A percentile compares a stretch with the other conserved stretches of the same genome.
phyloP scores from a whole-genome alignment of 2,888 invertebrate genomes.

The Tetanocera ferruginea region DNA sequence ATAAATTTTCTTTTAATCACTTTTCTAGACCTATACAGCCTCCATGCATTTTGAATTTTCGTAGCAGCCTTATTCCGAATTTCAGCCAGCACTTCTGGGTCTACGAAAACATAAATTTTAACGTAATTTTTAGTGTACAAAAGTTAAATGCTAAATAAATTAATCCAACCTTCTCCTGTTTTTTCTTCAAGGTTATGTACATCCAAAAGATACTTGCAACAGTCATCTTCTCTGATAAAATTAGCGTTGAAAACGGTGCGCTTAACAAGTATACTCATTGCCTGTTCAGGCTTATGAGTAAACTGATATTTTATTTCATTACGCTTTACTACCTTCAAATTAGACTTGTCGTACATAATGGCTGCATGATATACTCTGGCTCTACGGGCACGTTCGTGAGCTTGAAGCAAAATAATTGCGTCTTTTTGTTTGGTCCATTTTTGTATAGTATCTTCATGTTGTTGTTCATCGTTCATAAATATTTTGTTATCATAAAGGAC shows the following conservation, averaged over 20 bases:
- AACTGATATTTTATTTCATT: conserved; percentile 58
- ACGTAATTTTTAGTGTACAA: neutral
- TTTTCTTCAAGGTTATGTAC: conserved; percentile 39
- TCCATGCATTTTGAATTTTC: conserved; percentile 60
- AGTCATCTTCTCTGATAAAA: conserved; percentile 54
- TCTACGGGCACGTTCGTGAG: conserved; percentile 70
- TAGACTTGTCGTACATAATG: conserved; percentile 54
- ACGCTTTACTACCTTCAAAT: conserved; percentile 47
- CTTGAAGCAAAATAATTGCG: conserved; percentile 68
- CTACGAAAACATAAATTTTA: neutral
- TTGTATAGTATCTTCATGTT: conserved; percentile 43
- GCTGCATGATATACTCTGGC: conserved; percentile 56
- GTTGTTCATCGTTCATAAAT: conserved; percentile 53
- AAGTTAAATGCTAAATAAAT: neutral
- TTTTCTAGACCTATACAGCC: conserved; percentile 54
- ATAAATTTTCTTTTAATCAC: conserved; percentile 48
- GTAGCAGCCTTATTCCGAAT: conserved; percentile 53
- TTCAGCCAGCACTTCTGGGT: conserved; percentile 22
- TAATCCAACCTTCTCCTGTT: conserved; percentile 42
- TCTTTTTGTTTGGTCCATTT: conserved; percentile 54
- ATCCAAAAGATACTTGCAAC: conserved; percentile 50
- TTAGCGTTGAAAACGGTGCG: conserved; percentile 61
- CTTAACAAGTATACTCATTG: conserved; percentile 63
- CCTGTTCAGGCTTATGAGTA: conserved; percentile 59
- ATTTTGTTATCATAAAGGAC: conserved; percentile 55